Percentiles rank a stretch among this genome's conserved stretches.
Evolutionary conservation across 2,113 vertebrate genomes (phyloP).

Genomic region (Rhynchomys soricoides): DNA sequence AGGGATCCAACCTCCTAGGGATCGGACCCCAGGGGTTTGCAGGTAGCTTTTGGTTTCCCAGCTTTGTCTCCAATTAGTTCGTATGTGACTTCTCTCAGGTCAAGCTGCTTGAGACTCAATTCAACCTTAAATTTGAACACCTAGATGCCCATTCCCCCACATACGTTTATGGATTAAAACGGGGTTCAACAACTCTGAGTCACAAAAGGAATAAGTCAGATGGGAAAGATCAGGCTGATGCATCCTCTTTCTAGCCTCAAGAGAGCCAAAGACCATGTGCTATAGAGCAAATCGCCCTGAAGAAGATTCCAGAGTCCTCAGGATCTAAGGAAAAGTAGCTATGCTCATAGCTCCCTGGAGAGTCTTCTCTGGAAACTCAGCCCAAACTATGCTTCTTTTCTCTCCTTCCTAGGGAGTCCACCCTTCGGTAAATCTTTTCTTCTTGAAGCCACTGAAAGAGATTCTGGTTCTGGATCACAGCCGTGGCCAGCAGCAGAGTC

Average conservation of each 20-base stretch:
- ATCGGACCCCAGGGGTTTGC: background rate
- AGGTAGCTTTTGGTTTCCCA: background rate
- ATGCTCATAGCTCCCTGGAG: background rate
- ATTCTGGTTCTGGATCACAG: background rate
- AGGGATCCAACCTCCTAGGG: background rate
- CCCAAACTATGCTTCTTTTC: background rate
- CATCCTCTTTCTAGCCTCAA: background rate
- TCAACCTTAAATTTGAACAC: constrained; percentile 23
- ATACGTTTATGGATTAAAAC: background rate
- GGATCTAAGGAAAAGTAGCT: background rate
- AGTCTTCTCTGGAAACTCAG: background rate
- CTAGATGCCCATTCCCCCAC: background rate
- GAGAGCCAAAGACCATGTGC: background rate
- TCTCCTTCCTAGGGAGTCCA: background rate
- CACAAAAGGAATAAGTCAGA: background rate
- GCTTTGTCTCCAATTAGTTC: background rate
- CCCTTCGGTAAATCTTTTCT: background rate
- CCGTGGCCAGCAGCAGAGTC: background rate
- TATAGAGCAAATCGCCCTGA: background rate
- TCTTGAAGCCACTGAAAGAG: background rate
- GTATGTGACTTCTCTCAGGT: background rate
- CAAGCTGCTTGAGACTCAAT: background rate
- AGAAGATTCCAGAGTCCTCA: constrained; percentile 3
- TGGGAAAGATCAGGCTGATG: background rate
- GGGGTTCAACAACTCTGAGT: background rate